Evolutionary conservation across 2,888 invertebrate species (phyloP), one percentile per base, ranked within the genome.

Genomic region (Tortrix viridana): DNA sequence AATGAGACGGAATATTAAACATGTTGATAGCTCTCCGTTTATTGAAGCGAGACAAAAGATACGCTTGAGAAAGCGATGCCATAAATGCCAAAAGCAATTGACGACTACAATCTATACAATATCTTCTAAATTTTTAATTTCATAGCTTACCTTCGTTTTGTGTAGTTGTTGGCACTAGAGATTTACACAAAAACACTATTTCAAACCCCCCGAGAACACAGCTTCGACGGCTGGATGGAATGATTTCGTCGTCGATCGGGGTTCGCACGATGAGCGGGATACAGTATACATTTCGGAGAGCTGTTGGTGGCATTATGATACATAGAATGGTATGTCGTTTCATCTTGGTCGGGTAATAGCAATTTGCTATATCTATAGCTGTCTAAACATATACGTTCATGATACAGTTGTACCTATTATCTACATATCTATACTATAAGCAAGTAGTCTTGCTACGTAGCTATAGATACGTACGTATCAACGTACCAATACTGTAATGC

Each of bases 161-260:
- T 82, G 83, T 85, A 82, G 81, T 86, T 85, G 85, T 92, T 92
- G 92, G 91, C 92, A 92, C 91, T 82, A 79, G 81, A 85, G 81
- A 85, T 88, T 88, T 85, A 83, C 84, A 82, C 79, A 88, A 86
- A 87, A 89, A 87, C 88, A 86, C 88, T 85, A 88, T 88, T 84
- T 87, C 85, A 89, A 89, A 87, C 90, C 91, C 89, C 70, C 89
- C 87, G 85, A 90, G 89, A 90, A 90, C 86, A 86, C 89, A 86
- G 89, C 91, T 89, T 89, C 91, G 89, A 92, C 90, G 91, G 89
- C 91, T 91, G 91, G 91, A 91, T 92, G 91, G 91, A 92, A 92
- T 91, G 89, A 90, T 89, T 91, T 92, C 86, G 89, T 89, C 91
- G 90, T 88, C 89, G 90, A 85, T 85, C 85, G 80, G 80, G 80